These are phyloP conservation scores for Molothrus aeneus DNA, from an alignment of 2,797 vertebrate genomes.

Conservation along the genomic window DNA sequence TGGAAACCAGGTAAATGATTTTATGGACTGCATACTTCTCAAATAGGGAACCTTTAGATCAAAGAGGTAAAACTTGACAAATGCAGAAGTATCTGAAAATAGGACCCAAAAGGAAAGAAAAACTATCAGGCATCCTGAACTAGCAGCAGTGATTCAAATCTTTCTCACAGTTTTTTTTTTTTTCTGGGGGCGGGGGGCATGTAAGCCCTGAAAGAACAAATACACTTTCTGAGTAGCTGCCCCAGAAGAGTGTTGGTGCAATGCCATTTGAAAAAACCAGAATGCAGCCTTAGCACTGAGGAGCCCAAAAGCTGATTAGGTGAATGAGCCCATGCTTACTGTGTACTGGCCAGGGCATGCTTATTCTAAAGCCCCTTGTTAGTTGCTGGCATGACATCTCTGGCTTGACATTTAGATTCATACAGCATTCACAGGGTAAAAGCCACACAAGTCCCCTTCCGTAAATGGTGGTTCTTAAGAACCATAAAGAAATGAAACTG, in stretches of 20 bases:
- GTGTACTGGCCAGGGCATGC: not conserved
- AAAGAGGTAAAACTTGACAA: not conserved
- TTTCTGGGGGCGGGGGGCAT: no score
- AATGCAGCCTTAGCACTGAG: not conserved
- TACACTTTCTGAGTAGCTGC: not conserved
- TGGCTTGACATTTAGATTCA: not conserved
- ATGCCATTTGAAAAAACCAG: not conserved
- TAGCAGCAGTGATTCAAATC: not conserved
- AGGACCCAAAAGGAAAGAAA: not conserved
- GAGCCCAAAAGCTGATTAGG: not conserved
- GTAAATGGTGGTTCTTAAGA: not conserved
- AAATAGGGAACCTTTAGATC: not conserved
- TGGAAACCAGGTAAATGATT: not conserved
- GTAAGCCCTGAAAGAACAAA: not conserved
- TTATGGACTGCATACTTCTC: not conserved
- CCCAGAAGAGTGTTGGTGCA: not conserved
- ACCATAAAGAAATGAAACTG: not conserved
- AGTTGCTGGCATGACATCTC: not conserved
- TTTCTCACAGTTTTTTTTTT: not conserved
- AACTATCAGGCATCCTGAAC: not conserved
- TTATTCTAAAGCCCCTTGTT: not conserved
- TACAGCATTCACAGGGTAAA: not conserved
- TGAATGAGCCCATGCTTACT: not conserved
- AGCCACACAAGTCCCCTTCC: not conserved
- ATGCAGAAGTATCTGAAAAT: not conserved